phyloP scores from a whole-genome alignment of 2,113 vertebrate genomes.

The Puffinus mauretanicus region DNA sequence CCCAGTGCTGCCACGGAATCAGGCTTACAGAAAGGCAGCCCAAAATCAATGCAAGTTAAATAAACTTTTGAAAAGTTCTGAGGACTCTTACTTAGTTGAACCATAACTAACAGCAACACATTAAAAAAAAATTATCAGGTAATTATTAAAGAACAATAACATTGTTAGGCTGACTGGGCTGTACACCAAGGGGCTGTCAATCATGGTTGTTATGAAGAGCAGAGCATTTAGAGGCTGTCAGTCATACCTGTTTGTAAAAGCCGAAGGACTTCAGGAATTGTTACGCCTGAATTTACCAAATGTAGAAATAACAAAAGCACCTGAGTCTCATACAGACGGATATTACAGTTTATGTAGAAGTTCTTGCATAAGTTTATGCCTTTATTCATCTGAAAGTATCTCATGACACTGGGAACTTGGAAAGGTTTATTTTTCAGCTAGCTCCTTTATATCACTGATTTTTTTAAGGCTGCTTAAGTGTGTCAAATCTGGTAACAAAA shows the following conservation, averaged over 20 bases:
- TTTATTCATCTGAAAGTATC: constrained; percentile 13
- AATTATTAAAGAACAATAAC: constrained; percentile 48
- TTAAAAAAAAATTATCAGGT: neutral
- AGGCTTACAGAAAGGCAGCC: neutral
- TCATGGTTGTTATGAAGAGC: constrained; percentile 26
- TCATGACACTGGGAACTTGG: neutral
- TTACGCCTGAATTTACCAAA: neutral
- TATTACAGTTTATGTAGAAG: neutral
- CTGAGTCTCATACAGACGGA: neutral
- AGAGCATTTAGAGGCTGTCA: constrained; percentile 38
- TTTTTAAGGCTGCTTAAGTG: neutral
- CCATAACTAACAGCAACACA: neutral
- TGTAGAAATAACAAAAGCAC: constrained; percentile 26
- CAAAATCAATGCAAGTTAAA: neutral
- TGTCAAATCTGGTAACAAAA: neutral
- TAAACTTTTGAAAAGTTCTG: neutral
- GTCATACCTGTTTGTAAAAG: constrained; percentile 34
- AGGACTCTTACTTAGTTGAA: neutral
- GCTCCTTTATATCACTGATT: neutral
- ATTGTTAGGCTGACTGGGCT: constrained; percentile 37
- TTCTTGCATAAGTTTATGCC: neutral
- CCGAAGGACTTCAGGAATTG: neutral
- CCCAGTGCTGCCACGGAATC: neutral
- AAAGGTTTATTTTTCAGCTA: neutral
- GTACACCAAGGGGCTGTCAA: constrained; percentile 16